Percentiles rank a stretch among this genome's conserved stretches.
phyloP scores from a whole-genome alignment of 1,140 invertebrate genomes.

The Laupala kohalensis region DNA sequence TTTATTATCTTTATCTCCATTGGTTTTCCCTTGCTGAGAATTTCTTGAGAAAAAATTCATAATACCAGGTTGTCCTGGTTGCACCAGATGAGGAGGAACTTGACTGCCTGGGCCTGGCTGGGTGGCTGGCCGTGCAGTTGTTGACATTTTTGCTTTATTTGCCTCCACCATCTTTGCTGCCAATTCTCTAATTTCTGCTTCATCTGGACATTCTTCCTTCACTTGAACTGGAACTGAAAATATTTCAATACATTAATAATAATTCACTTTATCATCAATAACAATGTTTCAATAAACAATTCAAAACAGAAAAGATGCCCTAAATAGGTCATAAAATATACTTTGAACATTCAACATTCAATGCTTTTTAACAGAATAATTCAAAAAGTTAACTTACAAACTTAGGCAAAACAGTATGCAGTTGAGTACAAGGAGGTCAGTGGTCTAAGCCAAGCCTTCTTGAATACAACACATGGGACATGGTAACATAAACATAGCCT shows the following conservation, averaged over 20 bases:
- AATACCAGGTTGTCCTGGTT: conserved; percentile 33
- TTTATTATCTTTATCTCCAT: conserved; percentile 3
- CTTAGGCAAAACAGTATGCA: no score
- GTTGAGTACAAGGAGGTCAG: no score
- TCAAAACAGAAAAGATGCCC: no score
- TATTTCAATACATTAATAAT: not conserved
- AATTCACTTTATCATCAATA: no score
- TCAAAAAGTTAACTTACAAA: no score
- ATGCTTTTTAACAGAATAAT: no score
- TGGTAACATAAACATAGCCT: not conserved
- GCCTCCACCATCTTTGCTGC: conserved; percentile 76
- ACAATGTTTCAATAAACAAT: no score
- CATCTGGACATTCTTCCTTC: conserved; percentile 68
- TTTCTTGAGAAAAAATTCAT: conserved; percentile 38
- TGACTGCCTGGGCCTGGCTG: not conserved
- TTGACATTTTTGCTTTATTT: conserved; percentile 56
- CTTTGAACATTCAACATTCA: no score
- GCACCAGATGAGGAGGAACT: conserved; percentile 18
- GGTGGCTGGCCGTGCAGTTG: conserved; percentile 33
- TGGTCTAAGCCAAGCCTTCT: no score
- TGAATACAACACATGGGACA: not conserved
- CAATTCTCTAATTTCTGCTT: conserved; percentile 70
- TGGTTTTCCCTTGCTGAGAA: not conserved
- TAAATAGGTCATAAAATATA: no score
- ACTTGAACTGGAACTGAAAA: conserved; percentile 26